Base-by-base conservation (phyloP, 2,888 invertebrate genomes). In the Euplagia quadripunctaria region DNA sequence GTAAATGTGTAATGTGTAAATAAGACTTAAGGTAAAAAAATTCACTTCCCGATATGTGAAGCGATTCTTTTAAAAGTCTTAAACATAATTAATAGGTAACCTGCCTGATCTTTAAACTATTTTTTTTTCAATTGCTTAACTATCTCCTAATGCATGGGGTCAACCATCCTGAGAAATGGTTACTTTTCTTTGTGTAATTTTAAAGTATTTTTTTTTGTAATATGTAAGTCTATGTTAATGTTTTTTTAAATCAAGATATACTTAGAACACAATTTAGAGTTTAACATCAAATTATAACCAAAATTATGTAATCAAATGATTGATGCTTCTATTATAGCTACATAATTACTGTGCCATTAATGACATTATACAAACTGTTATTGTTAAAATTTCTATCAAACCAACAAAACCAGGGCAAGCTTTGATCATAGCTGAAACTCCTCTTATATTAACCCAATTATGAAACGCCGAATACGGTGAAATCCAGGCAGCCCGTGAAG, bases 371-470 rank as follows among this genome's bases (percentile, higher is more conserved):
- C 76, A 76, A 67, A 77, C 74, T 75, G 78, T 76, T 78, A 70
- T 76, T 77, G 66, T 63, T 73, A 74, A 68, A 78, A 68, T 79
- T 55, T 74, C 77, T 83, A 81, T 76, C 71, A 85, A 72, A 51
- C 67, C 17, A 61, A 17, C 66, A 43, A 85, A 72, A 51, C 67
- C 17, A 61, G 17, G 65, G 51, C 17, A 65, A 71, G 68, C 81
- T 85, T 83, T 85, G 85, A 85, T 83, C 79, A 73, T 73, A 67
- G 75, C 85, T 75, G 72, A 83, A 81, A 83, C 83, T 77, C 71
- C 76, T 73, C 16, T 71, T 73, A 81, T 75, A 81, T 78, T 76
- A 85, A 81, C 76, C 79, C 76, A 81, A 84, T 85, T 82, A 80
- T 65, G 43, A 58, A 70, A 78, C 79, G 81, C 79, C 78, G 81